phyloP scores from a whole-genome alignment of 2,888 invertebrate genomes.

The Tyria jacobaeae region DNA sequence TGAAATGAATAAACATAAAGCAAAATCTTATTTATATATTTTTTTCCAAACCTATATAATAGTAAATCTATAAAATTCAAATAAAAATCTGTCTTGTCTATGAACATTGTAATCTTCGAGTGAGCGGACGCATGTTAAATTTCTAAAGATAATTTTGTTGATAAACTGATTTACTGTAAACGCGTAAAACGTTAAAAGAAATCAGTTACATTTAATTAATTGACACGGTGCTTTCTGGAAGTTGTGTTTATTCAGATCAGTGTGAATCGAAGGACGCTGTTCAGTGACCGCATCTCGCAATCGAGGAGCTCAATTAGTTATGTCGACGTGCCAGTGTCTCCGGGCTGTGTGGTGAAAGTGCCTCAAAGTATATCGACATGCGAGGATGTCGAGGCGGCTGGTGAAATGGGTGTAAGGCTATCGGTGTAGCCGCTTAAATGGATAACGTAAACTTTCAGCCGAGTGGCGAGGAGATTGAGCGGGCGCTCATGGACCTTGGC shows the following conservation, averaged over 20 bases:
- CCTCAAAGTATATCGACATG: constrained; percentile 33
- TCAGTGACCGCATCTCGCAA: constrained; percentile 63
- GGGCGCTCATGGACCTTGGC: constrained; percentile 80
- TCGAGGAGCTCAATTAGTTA: constrained; percentile 67
- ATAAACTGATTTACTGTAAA: constrained; percentile 48
- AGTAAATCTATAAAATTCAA: constrained; percentile 62
- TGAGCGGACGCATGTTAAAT: constrained; percentile 70
- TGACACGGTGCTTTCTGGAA: constrained; percentile 12
- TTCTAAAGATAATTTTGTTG: constrained; percentile 56
- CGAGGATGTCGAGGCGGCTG: constrained; percentile 64
- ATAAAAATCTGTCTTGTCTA: constrained; percentile 61
- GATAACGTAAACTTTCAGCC: constrained; percentile 76
- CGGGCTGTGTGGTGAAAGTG: constrained; percentile 77
- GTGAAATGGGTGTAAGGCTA: constrained; percentile 55
- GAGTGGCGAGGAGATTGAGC: constrained; percentile 81
- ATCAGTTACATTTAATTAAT: neutral
- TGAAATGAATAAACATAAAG: neutral
- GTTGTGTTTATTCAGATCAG: constrained; percentile 16
- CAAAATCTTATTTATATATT: constrained; percentile 4
- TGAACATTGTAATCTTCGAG: constrained; percentile 55
- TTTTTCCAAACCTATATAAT: constrained; percentile 49
- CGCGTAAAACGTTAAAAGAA: constrained; percentile 14
- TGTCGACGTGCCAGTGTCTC: constrained; percentile 75
- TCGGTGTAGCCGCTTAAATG: constrained; percentile 60
- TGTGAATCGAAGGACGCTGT: constrained; percentile 51